Conservation (phyloP, 2,797 vertebrate genomes). For the Podarcis lilfordi region DNA sequence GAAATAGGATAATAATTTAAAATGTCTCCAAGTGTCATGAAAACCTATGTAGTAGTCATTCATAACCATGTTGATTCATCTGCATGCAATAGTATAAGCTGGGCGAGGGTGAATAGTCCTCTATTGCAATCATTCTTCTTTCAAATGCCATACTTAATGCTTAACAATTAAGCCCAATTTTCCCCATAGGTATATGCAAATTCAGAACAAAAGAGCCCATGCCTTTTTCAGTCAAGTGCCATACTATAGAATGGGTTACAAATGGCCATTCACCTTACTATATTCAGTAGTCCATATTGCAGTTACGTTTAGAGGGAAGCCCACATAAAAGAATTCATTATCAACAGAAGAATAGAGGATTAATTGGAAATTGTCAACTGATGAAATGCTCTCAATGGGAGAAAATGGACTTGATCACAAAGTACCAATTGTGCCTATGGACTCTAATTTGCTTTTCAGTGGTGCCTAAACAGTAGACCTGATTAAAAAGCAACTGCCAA, state of each 20-base stretch:
- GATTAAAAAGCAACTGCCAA: slow-evolving; percentile 67
- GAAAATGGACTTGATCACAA: slow-evolving; percentile 66
- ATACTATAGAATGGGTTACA: slow-evolving; percentile 53
- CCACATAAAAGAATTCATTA: slow-evolving; percentile 62
- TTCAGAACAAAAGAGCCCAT: slow-evolving; percentile 45
- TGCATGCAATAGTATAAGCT: slow-evolving; percentile 63
- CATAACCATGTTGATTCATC: slow-evolving; percentile 69
- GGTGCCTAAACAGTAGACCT: slow-evolving; percentile 52
- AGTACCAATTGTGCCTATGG: slow-evolving; percentile 60
- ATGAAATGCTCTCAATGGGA: slow-evolving; percentile 54
- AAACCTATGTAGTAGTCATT: slow-evolving; percentile 70
- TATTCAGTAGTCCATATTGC: slow-evolving; percentile 28
- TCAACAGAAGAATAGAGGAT: slow-evolving; percentile 50
- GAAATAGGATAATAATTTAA: background rate
- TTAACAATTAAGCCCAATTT: slow-evolving; percentile 68
- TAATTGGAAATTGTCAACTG: slow-evolving; percentile 64
- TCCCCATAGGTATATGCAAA: slow-evolving; percentile 31
- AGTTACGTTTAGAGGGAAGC: slow-evolving; percentile 53
- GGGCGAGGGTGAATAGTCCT: slow-evolving; percentile 42
- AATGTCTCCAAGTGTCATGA: slow-evolving; percentile 48
- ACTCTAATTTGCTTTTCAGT: slow-evolving; percentile 64
- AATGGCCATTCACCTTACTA: slow-evolving; percentile 41
- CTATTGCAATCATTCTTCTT: slow-evolving; percentile 62
- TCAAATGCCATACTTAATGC: slow-evolving; percentile 52
- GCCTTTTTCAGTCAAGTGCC: slow-evolving; percentile 48